Base-by-base conservation (phyloP, 2,888 invertebrate species). In the Hydropsyche betteni region DNA sequence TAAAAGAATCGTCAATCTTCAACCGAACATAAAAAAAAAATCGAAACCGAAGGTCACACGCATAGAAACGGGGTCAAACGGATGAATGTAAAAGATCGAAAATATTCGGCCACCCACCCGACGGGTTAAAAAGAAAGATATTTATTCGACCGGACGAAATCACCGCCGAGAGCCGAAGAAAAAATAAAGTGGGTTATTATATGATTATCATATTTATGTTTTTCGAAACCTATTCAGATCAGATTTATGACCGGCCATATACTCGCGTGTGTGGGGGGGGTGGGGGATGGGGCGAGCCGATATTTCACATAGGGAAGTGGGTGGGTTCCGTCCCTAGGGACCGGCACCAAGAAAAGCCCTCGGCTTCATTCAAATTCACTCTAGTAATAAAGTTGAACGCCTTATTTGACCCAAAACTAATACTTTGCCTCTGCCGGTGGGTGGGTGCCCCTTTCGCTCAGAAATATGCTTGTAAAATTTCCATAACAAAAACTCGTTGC, bases 401-500 rank as follows among this genome's bases (percentile, higher is more conserved):
- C 72, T 72, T 72, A 72, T 72, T 58, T 72, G 72, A 72, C 72
- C 72, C 72, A 72, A 72, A 72, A 72, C 72, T 72, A 72, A 72
- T 72, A 72, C 72, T 58, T 58, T 72, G 16, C 44, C 7, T 44
- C 44, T 44, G 16, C 2, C n/a, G 16, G 16, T 24, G 24, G 24
- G 24, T 24, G 24, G 24, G 24, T 24, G 24, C 55, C 55, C 14
- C 55, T 16, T 16, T 14, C 16, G 14, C 6, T 14, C 55, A 16
- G 16, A 64, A 64, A 64, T 64, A 64, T 64, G 64, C 64, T 64
- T 64, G 64, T 64, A 64, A 64, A 64, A 64, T 64, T 64, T 64
- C 64, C 36, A 64, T 34, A n/a, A 36, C 64, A 64, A 33, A 64
- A 64, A 24, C 12, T 4, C 10, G 34, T 10, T n/a, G n/a, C 16